Evolutionary conservation across 2,113 vertebrate species (phyloP).

Genomic region (Esox niger): DNA sequence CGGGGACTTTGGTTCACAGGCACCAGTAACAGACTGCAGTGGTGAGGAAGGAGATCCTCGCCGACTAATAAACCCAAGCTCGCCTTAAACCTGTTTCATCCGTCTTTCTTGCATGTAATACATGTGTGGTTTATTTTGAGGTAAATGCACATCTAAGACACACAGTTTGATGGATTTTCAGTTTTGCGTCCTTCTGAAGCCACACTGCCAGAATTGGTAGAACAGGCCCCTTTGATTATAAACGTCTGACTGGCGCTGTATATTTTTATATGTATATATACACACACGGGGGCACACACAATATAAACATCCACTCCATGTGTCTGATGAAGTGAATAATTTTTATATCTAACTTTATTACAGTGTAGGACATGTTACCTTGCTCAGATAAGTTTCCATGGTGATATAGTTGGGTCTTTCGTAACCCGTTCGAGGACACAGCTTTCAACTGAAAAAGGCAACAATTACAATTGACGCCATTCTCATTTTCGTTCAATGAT

Average conservation of each 20-base stretch:
- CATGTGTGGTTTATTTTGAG: no score
- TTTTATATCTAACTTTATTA: background rate
- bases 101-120: slow-evolving; percentile 1
- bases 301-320: no score
- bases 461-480: no score
- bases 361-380: background rate
- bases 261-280: no score
- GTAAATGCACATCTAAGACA: no score
- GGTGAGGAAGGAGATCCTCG: slow-evolving; percentile 3
- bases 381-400: slow-evolving; percentile 32
- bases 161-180: no score
- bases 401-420: background rate
- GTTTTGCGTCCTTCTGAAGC: no score
- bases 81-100: slow-evolving; percentile 28
- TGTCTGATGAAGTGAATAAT: background rate
- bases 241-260: no score
- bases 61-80: slow-evolving; percentile 43
- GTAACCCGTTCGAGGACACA: slow-evolving; percentile 3
- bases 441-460: background rate
- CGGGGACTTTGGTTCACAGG: slow-evolving; percentile 4
- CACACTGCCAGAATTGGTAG: no score
- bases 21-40: background rate
- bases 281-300: no score
- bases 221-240: no score
- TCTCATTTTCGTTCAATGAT: no score